These are phyloP conservation scores for Anser cygnoides DNA, from an alignment of 2,113 vertebrate species.

Conservation along the genomic window DNA sequence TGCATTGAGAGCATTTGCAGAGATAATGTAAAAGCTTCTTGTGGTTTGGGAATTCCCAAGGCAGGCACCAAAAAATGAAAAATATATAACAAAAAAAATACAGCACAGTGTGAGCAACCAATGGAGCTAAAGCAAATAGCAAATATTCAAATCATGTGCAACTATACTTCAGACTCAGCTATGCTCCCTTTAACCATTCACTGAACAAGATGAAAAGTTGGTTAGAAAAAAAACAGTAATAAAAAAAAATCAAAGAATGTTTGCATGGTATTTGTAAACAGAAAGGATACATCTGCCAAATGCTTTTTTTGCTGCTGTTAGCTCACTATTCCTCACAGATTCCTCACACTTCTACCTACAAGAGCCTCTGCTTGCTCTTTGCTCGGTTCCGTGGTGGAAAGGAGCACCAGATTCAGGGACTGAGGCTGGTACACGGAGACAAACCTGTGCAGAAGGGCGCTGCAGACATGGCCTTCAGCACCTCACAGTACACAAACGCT, in stretches of 20 bases:
- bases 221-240: not conserved
- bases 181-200: constrained; percentile 22
- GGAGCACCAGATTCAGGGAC: not conserved
- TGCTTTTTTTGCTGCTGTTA: not conserved
- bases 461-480: not conserved
- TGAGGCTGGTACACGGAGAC: not conserved
- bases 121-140: constrained; percentile 10
- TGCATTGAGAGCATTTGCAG: constrained; percentile 32
- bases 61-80: constrained; percentile 23
- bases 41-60: constrained; percentile 63
- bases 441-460: not conserved
- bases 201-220: constrained; percentile 32
- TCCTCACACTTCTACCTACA: not conserved
- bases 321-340: not conserved
- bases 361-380: not conserved
- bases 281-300: not conserved
- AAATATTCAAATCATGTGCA: not conserved
- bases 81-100: not conserved
- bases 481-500: not conserved
- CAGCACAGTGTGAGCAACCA: not conserved
- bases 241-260: not conserved
- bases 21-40: constrained; percentile 50
- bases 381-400: not conserved
- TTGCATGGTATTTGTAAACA: constrained; percentile 37
- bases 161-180: not conserved